These are phyloP conservation scores for Bubo bubo DNA, from an alignment of 2,113 vertebrate genomes.

Conservation along the genomic window DNA sequence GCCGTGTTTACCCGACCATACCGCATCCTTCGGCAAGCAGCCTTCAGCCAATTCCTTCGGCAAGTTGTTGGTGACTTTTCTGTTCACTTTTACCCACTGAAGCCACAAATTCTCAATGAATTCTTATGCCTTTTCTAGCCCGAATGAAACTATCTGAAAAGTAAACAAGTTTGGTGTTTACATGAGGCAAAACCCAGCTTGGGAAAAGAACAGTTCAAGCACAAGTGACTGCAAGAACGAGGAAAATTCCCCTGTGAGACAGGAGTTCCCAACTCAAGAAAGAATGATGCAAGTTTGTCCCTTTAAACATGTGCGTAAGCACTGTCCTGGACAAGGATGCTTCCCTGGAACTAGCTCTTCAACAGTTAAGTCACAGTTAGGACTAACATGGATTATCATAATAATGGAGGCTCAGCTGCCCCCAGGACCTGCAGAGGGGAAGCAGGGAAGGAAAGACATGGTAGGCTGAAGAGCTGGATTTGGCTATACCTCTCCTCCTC, in stretches of 20 bases:
- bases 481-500: neutral
- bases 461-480: neutral
- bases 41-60: neutral
- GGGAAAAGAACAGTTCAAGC: slow-evolving; percentile 28
- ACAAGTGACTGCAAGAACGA: neutral
- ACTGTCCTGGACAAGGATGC: neutral
- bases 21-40: neutral
- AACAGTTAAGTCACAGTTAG: neutral
- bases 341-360: neutral
- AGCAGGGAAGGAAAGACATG: neutral
- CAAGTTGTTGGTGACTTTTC: neutral
- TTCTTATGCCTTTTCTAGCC: neutral
- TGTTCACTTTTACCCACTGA: slow-evolving; percentile 40
- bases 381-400: neutral
- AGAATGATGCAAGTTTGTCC: slow-evolving; percentile 55
- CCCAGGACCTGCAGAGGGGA: neutral
- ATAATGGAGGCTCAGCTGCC: neutral
- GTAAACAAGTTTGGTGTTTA: slow-evolving; percentile 48
- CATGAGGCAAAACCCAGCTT: slow-evolving; percentile 33
- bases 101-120: slow-evolving; percentile 32
- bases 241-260: slow-evolving; percentile 50
- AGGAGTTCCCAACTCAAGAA: slow-evolving; percentile 31
- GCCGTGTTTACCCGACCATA: neutral
- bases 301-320: neutral
- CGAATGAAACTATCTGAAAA: slow-evolving; percentile 30